phyloP scores from a whole-genome alignment of 2,888 invertebrate species.

The Mellilla xanthometata region DNA sequence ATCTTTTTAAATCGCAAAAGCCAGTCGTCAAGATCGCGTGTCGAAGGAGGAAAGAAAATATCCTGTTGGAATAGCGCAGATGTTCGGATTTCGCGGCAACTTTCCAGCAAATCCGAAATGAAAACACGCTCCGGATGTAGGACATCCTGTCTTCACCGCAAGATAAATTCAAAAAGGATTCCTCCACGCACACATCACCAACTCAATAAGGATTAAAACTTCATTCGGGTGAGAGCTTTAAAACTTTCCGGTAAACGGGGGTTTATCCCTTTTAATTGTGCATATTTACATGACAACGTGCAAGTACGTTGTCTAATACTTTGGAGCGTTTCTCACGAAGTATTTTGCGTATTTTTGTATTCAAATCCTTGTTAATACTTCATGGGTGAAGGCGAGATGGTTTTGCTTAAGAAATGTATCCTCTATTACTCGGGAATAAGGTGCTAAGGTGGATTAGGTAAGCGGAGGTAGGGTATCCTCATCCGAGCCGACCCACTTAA shows the following conservation, averaged over 20 bases:
- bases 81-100: constrained; percentile 74
- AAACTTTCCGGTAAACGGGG: constrained; percentile 61
- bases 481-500: constrained; percentile 55
- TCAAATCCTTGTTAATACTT: constrained; percentile 54
- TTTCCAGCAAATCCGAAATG: constrained; percentile 77
- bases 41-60: constrained; percentile 76
- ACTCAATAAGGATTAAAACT: constrained; percentile 78
- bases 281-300: constrained; percentile 55
- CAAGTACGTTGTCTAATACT: constrained; percentile 31
- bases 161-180: constrained; percentile 75
- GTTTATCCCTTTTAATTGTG: constrained; percentile 67
- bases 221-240: constrained; percentile 61
- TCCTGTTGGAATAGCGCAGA: constrained; percentile 68
- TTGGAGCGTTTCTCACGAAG: constrained; percentile 34
- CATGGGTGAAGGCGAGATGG: constrained; percentile 17
- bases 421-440: constrained; percentile 29
- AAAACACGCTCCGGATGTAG: constrained; percentile 74
- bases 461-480: constrained; percentile 30
- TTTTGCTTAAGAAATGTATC: constrained; percentile 24
- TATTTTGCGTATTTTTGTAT: constrained; percentile 46
- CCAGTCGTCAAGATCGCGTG: constrained; percentile 75
- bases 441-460: constrained; percentile 28
- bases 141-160: constrained; percentile 60
- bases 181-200: constrained; percentile 62
- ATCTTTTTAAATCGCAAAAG: constrained; percentile 81